Base-by-base conservation (phyloP, 2,888 invertebrate species). In the Steinernema hermaphroditum region DNA sequence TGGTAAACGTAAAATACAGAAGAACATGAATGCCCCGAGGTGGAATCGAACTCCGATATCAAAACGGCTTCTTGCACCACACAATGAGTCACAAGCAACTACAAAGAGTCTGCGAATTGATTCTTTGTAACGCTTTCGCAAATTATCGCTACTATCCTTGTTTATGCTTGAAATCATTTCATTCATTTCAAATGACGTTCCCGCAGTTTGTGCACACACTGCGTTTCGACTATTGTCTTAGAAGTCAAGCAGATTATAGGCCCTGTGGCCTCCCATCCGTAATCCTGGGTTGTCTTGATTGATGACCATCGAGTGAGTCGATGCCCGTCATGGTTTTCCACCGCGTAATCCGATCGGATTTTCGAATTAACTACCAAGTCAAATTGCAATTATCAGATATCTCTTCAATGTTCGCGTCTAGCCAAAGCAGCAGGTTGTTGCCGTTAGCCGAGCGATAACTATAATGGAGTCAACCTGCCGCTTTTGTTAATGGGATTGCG, bases 231-330 rank as follows among this genome's bases (percentile, higher is more conserved):
- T 16, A 32, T 62, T 32, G 29, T 34, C 62, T 22, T 32, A 29
- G 62, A 32, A 62, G 62, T 62, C 62, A 27, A 62, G 62, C 62
- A 62, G 62, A 62, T 62, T 62, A 62, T 62, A 29, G 62, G 62
- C 62, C 62, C 62, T 62, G 62, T 62, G 62, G 32, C 29, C 62
- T 16, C 62, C 62, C 62, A 27, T n/a, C 32, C 62, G 32, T 62
- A 62, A 62, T 62, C 62, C 62, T 29, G 62, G 62, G 62, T 62
- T 62, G 62, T 62, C 62, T 62, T 62, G 62, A 62, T 62, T 62
- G 62, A 62, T 62, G 62, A 32, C 32, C 62, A 62, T 62, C 32
- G 62, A 27, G 62, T 32, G 62, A 32, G 32, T 62, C 29, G 32
- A 14, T 62, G 62, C 62, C 32, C 62, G 62, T 62, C 32, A 32